These are phyloP conservation scores for Notolepis coatsorum DNA, from an alignment of 2,797 vertebrate genomes.

Conservation along the genomic window DNA sequence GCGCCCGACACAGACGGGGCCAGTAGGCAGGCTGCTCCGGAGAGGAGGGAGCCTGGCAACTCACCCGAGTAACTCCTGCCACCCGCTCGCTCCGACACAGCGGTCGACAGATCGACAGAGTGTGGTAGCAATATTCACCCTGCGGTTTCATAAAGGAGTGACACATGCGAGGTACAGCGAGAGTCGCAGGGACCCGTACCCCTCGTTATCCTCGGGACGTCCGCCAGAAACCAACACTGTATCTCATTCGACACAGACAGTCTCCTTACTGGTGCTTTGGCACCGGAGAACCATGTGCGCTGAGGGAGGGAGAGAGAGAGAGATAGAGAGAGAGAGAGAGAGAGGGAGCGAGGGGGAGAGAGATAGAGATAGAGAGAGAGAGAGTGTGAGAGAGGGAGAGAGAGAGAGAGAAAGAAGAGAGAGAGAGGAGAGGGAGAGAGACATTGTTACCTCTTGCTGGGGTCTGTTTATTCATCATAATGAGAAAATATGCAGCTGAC, in stretches of 20 bases:
- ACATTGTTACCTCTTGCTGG: slow-evolving; percentile 34
- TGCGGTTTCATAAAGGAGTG: slow-evolving; percentile 36
- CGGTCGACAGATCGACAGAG: slow-evolving; percentile 22
- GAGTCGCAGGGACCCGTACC: slow-evolving; percentile 20
- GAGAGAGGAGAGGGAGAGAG: no score
- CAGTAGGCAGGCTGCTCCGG: slow-evolving; percentile 15
- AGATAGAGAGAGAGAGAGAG: no score
- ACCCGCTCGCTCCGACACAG: slow-evolving; percentile 31
- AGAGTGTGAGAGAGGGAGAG: no score
- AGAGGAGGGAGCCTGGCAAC: slow-evolving; percentile 35
- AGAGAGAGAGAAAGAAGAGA: no score
- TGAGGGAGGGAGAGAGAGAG: slow-evolving; percentile 10
- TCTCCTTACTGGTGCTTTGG: slow-evolving; percentile 40
- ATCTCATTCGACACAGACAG: slow-evolving; percentile 50
- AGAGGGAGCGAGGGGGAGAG: no score
- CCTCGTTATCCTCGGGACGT: slow-evolving; percentile 25
- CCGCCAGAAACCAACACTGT: slow-evolving; percentile 43
- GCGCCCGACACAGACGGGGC: slow-evolving; percentile 55
- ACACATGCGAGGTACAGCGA: slow-evolving; percentile 14
- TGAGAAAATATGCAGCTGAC: slow-evolving; percentile 48
- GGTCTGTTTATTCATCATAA: slow-evolving; percentile 60
- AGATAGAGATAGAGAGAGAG: no score
- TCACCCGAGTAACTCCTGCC: slow-evolving; percentile 19
- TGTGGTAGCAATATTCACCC: slow-evolving; percentile 55
- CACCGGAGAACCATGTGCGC: slow-evolving; percentile 31